Conservation (phyloP, 2,113 vertebrate genomes). For the Atherinomorus stipes region DNA sequence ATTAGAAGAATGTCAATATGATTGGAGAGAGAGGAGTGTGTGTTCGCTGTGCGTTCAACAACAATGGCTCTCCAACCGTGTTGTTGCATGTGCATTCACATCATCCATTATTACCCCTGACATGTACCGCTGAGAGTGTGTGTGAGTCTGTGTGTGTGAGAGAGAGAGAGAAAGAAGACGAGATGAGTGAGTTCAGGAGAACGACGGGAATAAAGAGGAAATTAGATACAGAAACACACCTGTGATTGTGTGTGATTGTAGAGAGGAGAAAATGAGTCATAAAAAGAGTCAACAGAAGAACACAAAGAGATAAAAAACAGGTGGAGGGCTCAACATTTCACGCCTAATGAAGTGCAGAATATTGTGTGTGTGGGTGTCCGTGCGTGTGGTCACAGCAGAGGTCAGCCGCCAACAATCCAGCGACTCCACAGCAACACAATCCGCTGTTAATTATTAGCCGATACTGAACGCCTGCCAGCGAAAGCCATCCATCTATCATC, state of each 20-base stretch:
- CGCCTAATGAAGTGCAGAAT: constrained; percentile 1
- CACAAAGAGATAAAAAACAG: neutral
- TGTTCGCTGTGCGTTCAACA: constrained; percentile 58
- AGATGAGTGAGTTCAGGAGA: constrained; percentile 50
- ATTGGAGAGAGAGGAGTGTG: constrained; percentile 63
- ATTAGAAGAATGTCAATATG: constrained; percentile 77
- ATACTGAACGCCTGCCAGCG: neutral
- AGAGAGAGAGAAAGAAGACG: neutral
- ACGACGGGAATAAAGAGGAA: constrained; percentile 23
- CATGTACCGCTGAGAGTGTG: constrained; percentile 62
- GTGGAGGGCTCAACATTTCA: neutral
- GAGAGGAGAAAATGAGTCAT: neutral
- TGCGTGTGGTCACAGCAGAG: constrained; percentile 31
- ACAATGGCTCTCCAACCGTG: constrained; percentile 74
- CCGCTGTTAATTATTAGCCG: constrained; percentile 61
- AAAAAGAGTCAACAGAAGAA: constrained; percentile 7
- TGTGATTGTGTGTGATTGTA: neutral
- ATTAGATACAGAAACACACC: constrained; percentile 48
- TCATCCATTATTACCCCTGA: constrained; percentile 75
- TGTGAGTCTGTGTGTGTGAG: constrained; percentile 34
- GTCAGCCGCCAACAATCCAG: constrained; percentile 35
- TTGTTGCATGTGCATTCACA: constrained; percentile 72
- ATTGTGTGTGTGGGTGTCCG: constrained; percentile 23
- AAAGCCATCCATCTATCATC: constrained; percentile 10
- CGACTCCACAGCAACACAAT: constrained; percentile 50